Conservation (phyloP, 1,140 invertebrate genomes). For the Helicorthomorpha holstii region DNA sequence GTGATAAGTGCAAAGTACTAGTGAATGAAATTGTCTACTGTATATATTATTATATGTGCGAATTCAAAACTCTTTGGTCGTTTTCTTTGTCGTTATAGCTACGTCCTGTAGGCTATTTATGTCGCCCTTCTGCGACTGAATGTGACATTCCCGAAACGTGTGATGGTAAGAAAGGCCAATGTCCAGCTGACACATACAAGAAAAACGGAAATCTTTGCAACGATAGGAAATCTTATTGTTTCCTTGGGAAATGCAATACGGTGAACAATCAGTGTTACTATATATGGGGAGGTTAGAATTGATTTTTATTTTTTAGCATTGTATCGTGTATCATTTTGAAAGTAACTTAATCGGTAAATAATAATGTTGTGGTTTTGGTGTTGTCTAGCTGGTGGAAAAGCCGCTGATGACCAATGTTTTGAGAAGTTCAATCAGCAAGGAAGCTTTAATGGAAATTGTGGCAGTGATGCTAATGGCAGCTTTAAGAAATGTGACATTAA, state of each 20-base stretch:
- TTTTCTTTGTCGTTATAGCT: constrained; percentile 41
- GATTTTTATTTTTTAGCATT: not conserved
- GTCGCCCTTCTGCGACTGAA: constrained; percentile 67
- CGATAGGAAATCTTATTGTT: constrained; percentile 57
- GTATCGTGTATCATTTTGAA: too few species aligned
- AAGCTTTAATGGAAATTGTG: constrained; percentile 82
- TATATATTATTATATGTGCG: not conserved
- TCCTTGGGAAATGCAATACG: constrained; percentile 77
- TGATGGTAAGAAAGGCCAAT: constrained; percentile 64
- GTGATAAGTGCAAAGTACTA: constrained; percentile 67
- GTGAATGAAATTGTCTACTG: not conserved
- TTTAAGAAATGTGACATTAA: constrained; percentile 66
- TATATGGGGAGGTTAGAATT: constrained; percentile 65
- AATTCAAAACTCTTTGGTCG: not conserved
- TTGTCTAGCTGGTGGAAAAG: constrained; percentile 36
- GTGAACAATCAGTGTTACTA: constrained; percentile 66
- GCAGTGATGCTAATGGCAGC: constrained; percentile 53
- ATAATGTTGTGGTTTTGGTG: too few species aligned
- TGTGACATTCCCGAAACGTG: constrained; percentile 90
- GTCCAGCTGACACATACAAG: constrained; percentile 69
- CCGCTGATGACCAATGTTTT: constrained; percentile 69
- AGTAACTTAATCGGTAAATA: too few species aligned
- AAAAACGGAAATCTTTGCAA: constrained; percentile 75
- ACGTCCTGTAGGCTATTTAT: constrained; percentile 50
- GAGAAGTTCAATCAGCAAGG: constrained; percentile 88